Evolutionary conservation across 1,140 invertebrate genomes (phyloP).

Genomic region (Drosophila punjabiensis): DNA sequence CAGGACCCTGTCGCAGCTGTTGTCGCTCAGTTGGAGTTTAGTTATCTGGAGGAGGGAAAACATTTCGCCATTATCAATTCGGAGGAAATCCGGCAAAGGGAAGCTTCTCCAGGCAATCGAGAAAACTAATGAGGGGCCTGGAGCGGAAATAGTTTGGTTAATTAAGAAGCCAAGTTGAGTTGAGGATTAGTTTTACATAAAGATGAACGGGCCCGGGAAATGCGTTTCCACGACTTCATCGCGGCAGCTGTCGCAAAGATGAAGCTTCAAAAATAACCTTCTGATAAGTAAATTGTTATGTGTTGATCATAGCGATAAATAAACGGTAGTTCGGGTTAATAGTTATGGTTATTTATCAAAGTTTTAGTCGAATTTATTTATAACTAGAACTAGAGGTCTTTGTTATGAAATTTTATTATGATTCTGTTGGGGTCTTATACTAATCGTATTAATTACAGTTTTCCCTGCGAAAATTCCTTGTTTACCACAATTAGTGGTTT

Average conservation of each 20-base stretch:
- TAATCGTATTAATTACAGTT: not conserved
- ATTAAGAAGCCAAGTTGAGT: slow-evolving; percentile 24
- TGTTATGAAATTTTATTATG: not conserved
- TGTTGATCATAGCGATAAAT: not conserved
- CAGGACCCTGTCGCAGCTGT: slow-evolving; percentile 50
- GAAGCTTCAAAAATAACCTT: slow-evolving; percentile 24
- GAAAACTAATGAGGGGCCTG: slow-evolving; percentile 33
- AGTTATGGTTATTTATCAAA: not conserved
- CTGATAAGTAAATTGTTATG: slow-evolving; percentile 22
- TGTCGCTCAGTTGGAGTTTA: slow-evolving; percentile 48
- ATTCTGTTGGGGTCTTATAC: too few relatives aligned
- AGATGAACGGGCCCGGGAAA: not conserved
- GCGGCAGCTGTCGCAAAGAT: slow-evolving; percentile 15
- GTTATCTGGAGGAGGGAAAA: slow-evolving; percentile 12
- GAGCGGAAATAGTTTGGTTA: slow-evolving; percentile 23
- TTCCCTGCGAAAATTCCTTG: not conserved
- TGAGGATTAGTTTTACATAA: slow-evolving; percentile 39
- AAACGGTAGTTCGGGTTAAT: slow-evolving; percentile 3
- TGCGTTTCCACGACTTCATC: not conserved
- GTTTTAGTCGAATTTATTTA: not conserved
- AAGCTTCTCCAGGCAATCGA: slow-evolving; percentile 14
- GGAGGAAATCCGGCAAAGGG: not conserved
- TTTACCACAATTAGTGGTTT: slow-evolving; percentile 10
- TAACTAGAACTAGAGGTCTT: not conserved
- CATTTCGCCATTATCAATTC: slow-evolving; percentile 47